Percentiles rank a stretch among this genome's conserved stretches.
Evolutionary conservation across 2,113 vertebrate species (phyloP).

Genomic region (Eclectus roratus): DNA sequence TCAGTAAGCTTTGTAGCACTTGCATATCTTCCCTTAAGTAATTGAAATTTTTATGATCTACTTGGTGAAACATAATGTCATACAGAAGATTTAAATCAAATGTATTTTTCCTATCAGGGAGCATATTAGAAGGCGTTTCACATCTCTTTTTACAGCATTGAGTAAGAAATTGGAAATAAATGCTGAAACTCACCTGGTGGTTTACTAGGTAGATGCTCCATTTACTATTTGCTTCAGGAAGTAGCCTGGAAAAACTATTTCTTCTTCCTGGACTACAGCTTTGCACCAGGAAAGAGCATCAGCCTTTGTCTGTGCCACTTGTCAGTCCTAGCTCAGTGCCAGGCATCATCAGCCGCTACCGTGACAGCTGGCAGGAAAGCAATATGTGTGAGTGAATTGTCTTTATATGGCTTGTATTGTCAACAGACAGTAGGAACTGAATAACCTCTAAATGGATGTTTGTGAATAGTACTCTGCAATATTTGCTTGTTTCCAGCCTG

Average conservation of each 20-base stretch:
- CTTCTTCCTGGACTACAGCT: not conserved
- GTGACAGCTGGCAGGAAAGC: not conserved
- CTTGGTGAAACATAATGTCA: not conserved
- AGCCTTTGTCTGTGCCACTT: not conserved
- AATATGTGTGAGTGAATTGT: not conserved
- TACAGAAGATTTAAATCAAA: not conserved
- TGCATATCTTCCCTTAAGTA: not conserved
- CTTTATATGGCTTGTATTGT: not conserved
- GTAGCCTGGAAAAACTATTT: not conserved
- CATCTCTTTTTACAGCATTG: not conserved
- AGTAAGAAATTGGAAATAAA: not conserved
- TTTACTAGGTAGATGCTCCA: not conserved
- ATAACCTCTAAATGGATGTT: not conserved
- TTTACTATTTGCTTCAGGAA: not conserved
- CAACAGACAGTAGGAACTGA: not conserved
- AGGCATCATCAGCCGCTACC: not conserved
- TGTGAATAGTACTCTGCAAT: not conserved
- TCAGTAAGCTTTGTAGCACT: not conserved
- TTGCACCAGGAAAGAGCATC: not conserved
- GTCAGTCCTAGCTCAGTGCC: not conserved
- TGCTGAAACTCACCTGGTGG: not conserved
- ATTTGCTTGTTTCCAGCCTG: not conserved
- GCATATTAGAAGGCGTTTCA: not conserved
- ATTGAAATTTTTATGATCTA: not conserved
- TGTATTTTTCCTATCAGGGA: not conserved